Evolutionary conservation across 2,113 vertebrate species (phyloP).

Genomic region (Clarias magur): DNA sequence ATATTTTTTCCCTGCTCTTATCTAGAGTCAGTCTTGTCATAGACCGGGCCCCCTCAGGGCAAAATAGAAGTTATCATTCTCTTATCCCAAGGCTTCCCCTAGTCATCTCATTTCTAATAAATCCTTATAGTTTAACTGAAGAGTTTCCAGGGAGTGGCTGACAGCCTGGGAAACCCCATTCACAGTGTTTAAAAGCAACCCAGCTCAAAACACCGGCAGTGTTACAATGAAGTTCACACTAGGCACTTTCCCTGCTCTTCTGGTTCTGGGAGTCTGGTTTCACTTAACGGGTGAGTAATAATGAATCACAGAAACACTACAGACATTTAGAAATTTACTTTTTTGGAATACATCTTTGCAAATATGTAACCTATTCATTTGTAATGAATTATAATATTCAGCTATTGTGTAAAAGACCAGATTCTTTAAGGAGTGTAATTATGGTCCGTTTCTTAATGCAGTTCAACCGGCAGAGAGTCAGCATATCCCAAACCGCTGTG

Average conservation of each 20-base stretch:
- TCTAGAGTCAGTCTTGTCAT: background rate
- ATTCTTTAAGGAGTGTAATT: background rate
- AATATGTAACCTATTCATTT: background rate
- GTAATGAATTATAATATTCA: background rate
- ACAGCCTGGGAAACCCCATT: constrained; percentile 38
- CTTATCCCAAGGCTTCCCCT: background rate
- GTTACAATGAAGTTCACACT: constrained; percentile 44
- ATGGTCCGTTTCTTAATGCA: constrained; percentile 41
- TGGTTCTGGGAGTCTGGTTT: constrained; percentile 13
- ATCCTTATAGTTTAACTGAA: background rate
- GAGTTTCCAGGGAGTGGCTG: constrained; percentile 16
- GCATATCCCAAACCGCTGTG: constrained; percentile 68
- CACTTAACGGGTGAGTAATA: constrained; percentile 9
- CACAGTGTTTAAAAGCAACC: constrained; percentile 11
- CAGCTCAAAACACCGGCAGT: background rate
- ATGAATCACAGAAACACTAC: too few relatives aligned
- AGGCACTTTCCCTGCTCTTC: constrained; percentile 12
- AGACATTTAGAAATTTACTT: background rate
- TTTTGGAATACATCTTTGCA: background rate
- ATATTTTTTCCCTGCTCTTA: background rate
- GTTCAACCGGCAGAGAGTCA: constrained; percentile 55
- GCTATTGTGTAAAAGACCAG: background rate
- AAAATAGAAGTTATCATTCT: background rate
- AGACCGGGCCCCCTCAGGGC: background rate
- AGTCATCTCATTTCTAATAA: background rate